Base-by-base conservation (phyloP, 2,888 invertebrate species). In the Pediacus dermestoides region DNA sequence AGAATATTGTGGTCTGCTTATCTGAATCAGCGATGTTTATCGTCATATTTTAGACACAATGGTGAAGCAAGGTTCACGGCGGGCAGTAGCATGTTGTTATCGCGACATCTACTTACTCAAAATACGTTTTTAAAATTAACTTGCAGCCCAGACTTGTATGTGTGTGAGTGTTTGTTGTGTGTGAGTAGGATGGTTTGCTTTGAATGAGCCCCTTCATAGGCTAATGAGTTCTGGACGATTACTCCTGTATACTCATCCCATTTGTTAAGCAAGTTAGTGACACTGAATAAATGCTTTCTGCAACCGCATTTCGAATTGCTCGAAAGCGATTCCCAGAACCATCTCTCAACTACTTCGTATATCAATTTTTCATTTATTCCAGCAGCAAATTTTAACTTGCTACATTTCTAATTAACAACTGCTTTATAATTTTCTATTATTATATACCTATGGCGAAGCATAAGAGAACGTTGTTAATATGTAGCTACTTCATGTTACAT, bases 31-130 rank as follows among this genome's bases (percentile, higher is more conserved):
- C 52, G 68, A 68, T 68, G 60, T 52, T 64, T 66, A 68, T 68
- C 67, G 48, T 62, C 63, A 63, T 65, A 66, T 67, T 67, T 66
- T 60, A 58, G 61, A 60, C 64, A 67, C 66, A 67, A 67, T 66
- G 56, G 60, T 51, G 55, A 57, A 55, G 57, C 53, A 46, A 58
- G 55, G 60, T 62, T 66, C 64, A 63, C 61, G 63, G 60, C 57
- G 61, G 44, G 60, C 62, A 50, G 63, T 59, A 63, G 63, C 60
- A 36, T 43, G 46, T 36, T 44, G 42, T 53, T 57, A 52, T 57
- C 55, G 48, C 58, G 58, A 46, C 54, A 64, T 65, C 61, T 61
- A 57, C 57, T 54, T 55, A 58, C 62, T 62, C 60, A 66, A 28
- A 66, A 66, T 66, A 64, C 60, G 61, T 63, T 63, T 63, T 64